Conservation (phyloP, 92 coral and sea anemone species). For the Parazoanthus swiftii region DNA sequence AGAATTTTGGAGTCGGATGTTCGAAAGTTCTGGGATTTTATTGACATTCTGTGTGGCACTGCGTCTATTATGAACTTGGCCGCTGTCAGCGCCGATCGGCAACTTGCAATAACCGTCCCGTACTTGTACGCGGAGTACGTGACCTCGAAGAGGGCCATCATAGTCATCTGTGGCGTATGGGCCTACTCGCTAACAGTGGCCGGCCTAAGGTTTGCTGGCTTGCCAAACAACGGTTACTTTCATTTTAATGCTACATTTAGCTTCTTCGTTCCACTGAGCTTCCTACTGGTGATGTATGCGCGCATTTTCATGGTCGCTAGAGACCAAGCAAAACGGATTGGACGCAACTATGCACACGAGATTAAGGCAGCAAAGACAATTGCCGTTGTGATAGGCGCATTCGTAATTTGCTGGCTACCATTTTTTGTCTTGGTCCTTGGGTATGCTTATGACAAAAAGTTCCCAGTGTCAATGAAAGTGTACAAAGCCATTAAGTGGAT, state of each 20-base stretch:
- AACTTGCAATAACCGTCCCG: conserved; percentile 91
- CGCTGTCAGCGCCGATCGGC: conserved; percentile 89
- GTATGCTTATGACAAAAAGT: conserved; percentile 43
- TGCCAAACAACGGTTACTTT: conserved; percentile 57
- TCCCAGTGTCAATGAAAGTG: conserved; percentile 43
- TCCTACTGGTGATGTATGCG: conserved; percentile 84
- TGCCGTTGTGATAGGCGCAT: conserved; percentile 94
- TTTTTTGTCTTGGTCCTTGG: conserved; percentile 75
- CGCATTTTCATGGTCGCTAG: conserved; percentile 89
- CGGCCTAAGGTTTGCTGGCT: conserved; percentile 42
- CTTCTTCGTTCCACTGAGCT: conserved; percentile 71
- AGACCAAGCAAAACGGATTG: conserved; percentile 82
- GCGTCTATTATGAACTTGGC: conserved; percentile 86
- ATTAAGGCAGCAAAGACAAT: conserved; percentile 96
- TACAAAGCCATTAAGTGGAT: conserved; percentile 76
- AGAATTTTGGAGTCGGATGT: conserved; percentile 36
- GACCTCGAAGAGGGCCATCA: conserved; percentile 78
- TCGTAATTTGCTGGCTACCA: conserved; percentile 85
- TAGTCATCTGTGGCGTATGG: conserved; percentile 77
- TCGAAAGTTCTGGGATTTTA: conserved; percentile 61
- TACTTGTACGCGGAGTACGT: conserved; percentile 78
- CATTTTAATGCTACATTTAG: conserved; percentile 70
- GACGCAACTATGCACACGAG: conserved; percentile 82
- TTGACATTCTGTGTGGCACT: conserved; percentile 81
- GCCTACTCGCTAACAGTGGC: conserved; percentile 70